phyloP scores from a whole-genome alignment of 2,888 invertebrate genomes.

The Hypena proboscidalis region DNA sequence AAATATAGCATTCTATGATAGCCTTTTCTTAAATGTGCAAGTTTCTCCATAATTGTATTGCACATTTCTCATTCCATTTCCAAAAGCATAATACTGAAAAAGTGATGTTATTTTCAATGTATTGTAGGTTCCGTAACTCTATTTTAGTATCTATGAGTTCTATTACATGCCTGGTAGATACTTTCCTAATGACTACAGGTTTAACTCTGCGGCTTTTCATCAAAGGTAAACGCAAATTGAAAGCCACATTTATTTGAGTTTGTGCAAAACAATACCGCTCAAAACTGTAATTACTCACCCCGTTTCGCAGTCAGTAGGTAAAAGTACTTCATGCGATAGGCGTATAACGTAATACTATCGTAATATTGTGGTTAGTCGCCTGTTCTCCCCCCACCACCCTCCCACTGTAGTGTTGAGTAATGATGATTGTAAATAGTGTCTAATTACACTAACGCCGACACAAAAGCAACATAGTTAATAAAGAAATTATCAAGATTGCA shows the following conservation, averaged over 20 bases:
- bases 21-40: no score
- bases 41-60: no score
- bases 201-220: slow-evolving; percentile 1
- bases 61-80: no score
- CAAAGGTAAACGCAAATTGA: slow-evolving; percentile 12
- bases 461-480: slow-evolving; percentile 40
- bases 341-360: slow-evolving; percentile 47
- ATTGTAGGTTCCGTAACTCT: no score
- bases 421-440: slow-evolving; percentile 58
- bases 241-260: slow-evolving; percentile 20
- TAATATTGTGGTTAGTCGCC: slow-evolving; percentile 49
- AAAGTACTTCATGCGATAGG: slow-evolving; percentile 28
- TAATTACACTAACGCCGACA: slow-evolving; percentile 49
- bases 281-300: slow-evolving; percentile 22
- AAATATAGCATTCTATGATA: no score
- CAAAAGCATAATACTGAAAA: no score
- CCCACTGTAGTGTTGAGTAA: slow-evolving; percentile 58
- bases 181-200: background rate
- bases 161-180: no score
- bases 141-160: no score
- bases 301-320: slow-evolving; percentile 28
- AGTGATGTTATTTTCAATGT: no score
- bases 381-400: slow-evolving; percentile 2
- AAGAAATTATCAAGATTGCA: slow-evolving; percentile 36
- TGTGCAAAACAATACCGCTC: slow-evolving; percentile 21